Conservation (phyloP, 1,140 invertebrate genomes). For the Danaus melanippus region DNA sequence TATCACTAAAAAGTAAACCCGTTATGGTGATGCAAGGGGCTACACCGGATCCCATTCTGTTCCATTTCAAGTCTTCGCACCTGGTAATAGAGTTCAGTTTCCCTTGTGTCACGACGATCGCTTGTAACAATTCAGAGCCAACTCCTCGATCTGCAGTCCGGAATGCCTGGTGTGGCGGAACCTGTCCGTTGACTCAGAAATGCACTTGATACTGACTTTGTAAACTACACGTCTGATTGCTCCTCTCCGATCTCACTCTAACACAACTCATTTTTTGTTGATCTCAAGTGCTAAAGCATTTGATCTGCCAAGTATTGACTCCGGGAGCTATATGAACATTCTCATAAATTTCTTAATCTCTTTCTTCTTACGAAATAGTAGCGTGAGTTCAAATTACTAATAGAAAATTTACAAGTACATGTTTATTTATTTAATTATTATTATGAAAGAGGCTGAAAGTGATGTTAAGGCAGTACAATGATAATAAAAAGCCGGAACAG, state of each 20-base stretch:
- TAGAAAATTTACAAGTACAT: too few relatives aligned
- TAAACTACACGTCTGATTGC: slow-evolving; percentile 50
- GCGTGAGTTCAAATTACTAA: too few relatives aligned
- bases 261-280: slow-evolving; percentile 7
- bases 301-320: slow-evolving; percentile 14
- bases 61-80: slow-evolving; percentile 37
- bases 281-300: slow-evolving; percentile 11
- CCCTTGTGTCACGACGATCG: slow-evolving; percentile 20
- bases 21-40: slow-evolving; percentile 50
- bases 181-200: slow-evolving; percentile 58
- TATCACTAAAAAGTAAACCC: slow-evolving; percentile 48
- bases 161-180: slow-evolving; percentile 57
- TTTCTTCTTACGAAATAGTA: too few relatives aligned
- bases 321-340: background rate
- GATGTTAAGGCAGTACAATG: too few relatives aligned
- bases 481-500: background rate
- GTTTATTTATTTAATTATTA: too few relatives aligned
- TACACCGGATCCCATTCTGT: slow-evolving; percentile 26
- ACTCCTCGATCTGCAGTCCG: slow-evolving; percentile 30
- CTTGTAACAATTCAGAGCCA: slow-evolving; percentile 29
- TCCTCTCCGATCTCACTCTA: slow-evolving; percentile 18
- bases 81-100: slow-evolving; percentile 34
- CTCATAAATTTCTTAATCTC: too few relatives aligned
- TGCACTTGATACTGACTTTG: slow-evolving; percentile 49
- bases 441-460: too few relatives aligned